Evolutionary conservation across 2,797 vertebrate species (phyloP), one percentile per base, ranked within the genome.

Genomic region (Petrocephalus sullivani): DNA sequence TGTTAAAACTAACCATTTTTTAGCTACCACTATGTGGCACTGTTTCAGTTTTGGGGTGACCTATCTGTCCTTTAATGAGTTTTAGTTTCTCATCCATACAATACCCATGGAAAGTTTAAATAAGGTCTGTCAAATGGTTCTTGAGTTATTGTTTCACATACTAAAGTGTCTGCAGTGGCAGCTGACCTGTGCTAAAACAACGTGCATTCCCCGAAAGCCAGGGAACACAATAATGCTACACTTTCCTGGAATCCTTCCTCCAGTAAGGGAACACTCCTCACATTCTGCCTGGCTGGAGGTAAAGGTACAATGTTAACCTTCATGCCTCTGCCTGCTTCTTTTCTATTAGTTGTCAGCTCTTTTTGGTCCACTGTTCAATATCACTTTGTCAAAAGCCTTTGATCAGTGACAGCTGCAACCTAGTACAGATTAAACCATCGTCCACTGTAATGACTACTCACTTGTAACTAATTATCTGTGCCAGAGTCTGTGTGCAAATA

Each of bases 331-430:
- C 78, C n/a, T 64, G n/a, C 37, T 21, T 83, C 37, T 49, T 10
- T 16, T 58, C 46, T 21, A 16, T 61, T 60, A 46, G 4, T 21
- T 83, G n/a, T 60, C 16, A 41, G 28, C 67, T n/a, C 16, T 19
- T 56, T 83, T 78, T 19, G 19, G 57, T 19, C 56, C 75, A 7
- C 56, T 61, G 37, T 51, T 21, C 54, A n/a, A 1, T 83, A 83
- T 51, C 9, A 21, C 37, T 83, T 41, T 41, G 33, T 23, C 33
- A 88, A 57, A 88, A 78, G 82, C 87, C 87, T 88, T 88, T 88
- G 78, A 64, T 83, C 78, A 51, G 5, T 83, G 87, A 7, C 21
- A 51, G 46, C 41, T 21, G 49, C 81, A 41, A 51, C 28, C n/a
- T 28, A 16, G 53, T 41, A 57, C 12, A 87, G 19, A 57, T 67